These are phyloP conservation scores for Bilobella aurantiaca DNA, from an alignment of 1,140 invertebrate genomes.

Conservation along the genomic window DNA sequence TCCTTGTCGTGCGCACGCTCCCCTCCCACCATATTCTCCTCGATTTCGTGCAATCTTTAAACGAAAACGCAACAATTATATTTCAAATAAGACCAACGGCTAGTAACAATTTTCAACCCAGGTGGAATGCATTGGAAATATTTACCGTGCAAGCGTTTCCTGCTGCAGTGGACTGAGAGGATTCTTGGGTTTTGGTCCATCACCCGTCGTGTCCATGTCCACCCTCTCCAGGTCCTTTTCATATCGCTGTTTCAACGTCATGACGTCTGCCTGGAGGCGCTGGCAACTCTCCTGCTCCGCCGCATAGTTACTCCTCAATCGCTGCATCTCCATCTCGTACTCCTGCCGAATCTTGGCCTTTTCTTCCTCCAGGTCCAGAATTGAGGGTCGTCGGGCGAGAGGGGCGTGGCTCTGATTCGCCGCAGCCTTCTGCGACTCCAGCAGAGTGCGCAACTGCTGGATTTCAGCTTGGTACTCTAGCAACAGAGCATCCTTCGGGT, in stretches of 20 bases:
- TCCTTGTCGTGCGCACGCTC: constrained; percentile 62
- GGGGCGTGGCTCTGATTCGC: background rate
- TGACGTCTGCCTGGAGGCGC: constrained; percentile 50
- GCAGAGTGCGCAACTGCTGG: constrained; percentile 57
- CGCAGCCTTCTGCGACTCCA: constrained; percentile 42
- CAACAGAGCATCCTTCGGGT: constrained; percentile 82
- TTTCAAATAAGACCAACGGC: background rate
- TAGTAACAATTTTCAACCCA: background rate
- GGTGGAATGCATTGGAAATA: no score
- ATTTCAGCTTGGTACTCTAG: constrained; percentile 81
- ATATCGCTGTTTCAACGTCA: constrained; percentile 47
- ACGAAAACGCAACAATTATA: background rate
- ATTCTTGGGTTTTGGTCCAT: background rate
- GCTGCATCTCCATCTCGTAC: constrained; percentile 43
- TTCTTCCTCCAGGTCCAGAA: constrained; percentile 41
- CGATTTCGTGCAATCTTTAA: constrained; percentile 53
- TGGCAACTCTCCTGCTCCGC: constrained; percentile 49
- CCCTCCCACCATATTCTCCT: constrained; percentile 66
- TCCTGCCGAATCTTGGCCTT: constrained; percentile 41
- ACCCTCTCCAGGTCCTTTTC: constrained; percentile 43
- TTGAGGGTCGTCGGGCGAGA: background rate
- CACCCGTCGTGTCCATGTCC: background rate
- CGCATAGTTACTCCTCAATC: constrained; percentile 48
- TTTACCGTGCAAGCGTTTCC: constrained; percentile 36
- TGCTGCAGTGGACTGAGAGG: constrained; percentile 39